These are phyloP conservation scores for Sialis fuliginosa DNA, from an alignment of 2,888 invertebrate genomes.

Conservation along the genomic window DNA sequence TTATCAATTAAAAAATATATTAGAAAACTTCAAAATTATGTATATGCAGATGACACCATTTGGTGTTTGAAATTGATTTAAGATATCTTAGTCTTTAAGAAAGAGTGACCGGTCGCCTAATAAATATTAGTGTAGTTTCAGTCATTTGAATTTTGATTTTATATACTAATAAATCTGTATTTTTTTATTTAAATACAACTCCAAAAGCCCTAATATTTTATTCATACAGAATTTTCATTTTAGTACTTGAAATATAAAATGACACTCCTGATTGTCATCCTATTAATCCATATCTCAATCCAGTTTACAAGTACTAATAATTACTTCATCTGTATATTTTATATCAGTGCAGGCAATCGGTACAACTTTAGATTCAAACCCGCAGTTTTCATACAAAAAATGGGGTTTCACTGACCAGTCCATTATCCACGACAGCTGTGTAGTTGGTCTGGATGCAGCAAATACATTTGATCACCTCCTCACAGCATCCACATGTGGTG, in stretches of 20 bases:
- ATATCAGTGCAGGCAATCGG: slow-evolving; percentile 50
- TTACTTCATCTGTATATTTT: background rate
- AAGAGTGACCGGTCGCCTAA: too few relatives aligned
- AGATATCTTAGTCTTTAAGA: too few relatives aligned
- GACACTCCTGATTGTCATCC: too few relatives aligned
- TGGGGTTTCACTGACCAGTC: slow-evolving; percentile 72
- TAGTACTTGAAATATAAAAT: background rate
- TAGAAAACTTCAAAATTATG: too few relatives aligned
- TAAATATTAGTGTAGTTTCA: too few relatives aligned
- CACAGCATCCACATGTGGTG: slow-evolving; percentile 59
- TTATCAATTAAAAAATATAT: too few relatives aligned
- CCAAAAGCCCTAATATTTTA: background rate
- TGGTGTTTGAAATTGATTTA: too few relatives aligned
- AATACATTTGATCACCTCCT: slow-evolving; percentile 76
- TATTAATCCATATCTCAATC: too few relatives aligned
- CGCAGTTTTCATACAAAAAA: slow-evolving; percentile 60
- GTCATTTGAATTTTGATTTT: too few relatives aligned
- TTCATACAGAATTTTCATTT: background rate
- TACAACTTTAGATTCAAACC: slow-evolving; percentile 33
- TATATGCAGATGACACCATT: too few relatives aligned
- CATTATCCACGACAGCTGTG: slow-evolving; percentile 55
- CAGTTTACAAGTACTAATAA: background rate
- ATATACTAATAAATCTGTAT: too few relatives aligned
- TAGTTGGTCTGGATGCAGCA: slow-evolving; percentile 51
- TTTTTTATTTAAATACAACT: background rate